Base-by-base conservation (phyloP, 2,888 invertebrate species). In the Alentia gelatinosa region DNA sequence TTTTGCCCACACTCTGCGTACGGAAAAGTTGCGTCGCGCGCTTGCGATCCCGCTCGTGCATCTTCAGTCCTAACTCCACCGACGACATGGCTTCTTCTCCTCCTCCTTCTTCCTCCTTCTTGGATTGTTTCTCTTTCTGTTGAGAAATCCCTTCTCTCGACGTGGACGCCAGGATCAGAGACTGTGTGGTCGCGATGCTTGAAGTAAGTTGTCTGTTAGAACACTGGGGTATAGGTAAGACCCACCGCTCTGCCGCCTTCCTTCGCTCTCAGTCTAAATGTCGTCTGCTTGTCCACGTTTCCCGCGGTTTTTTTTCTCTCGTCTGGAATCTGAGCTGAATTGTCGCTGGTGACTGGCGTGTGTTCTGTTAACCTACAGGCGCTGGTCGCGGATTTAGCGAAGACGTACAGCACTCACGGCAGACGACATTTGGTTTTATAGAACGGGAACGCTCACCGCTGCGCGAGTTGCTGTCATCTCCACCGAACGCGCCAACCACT, bases 1-100 rank as follows among this genome's bases (percentile, higher is more conserved):
- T 84, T 79, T 91, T 91, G 84, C 86, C 74, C 35, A 92, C 19
- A n/a, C 90, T 75, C 42, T 90, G 89, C 5, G 88, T 93, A 50
- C 90, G 86, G 91, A 91, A 92, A 26, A 92, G 84, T 33, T 91
- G 50, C 12, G 90, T 40, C n/a, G 91, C 91, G 9, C 91, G 47
- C 39, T 91, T 91, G 23, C 90, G 50, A 86, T 93, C 93, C 19
- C 92, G 37, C 75, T 93, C 90, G 79, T 91, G 91, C 90, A 91
- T 84, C 91, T 89, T 74, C 35, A 90, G 12, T 0, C 90, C 92
- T 30, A 89, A 19, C 15, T 89, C 39, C 30, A 39, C 39, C 30
- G 86, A 30, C 30, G 86, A 5, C 86, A 86, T 63, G 33, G 56
- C 26, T 0, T 4, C 37, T 35, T 68, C 68, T 1, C 5, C 3